Evolutionary conservation across 2,113 vertebrate genomes (phyloP), one percentile per base, ranked within the genome.

Genomic region (Entomyzon cyanotis): DNA sequence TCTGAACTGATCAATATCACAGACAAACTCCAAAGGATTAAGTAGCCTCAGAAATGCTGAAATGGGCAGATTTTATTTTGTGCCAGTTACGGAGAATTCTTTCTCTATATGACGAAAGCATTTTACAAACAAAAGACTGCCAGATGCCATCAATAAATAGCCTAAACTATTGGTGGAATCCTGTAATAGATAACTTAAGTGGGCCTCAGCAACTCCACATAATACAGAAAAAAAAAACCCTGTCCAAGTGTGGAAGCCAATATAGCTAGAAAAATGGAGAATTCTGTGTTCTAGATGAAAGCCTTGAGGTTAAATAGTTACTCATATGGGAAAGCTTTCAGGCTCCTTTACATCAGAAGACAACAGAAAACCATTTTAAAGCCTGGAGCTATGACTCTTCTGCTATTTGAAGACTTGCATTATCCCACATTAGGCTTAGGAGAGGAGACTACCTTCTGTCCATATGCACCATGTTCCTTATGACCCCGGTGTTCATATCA

Each of bases 251-350:
- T 75, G 18, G 41, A 87, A 82, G 37, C 21, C 2, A 6, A 12
- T 16, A n/a, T 15, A 81, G 37, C 33, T 86, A 35, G 87, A 79
- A 85, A 2, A 21, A 63, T 10, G 39, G 33, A 91, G 39, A 74
- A 47, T 70, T 89, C 56, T 77, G 0, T 35, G 30, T 35, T 49
- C 15, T 12, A 65, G n/a, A 53, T 1, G 0, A 84, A 83, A 89
- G 49, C 77, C 89, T 87, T 89, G 49, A 78, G 84, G 86, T 92
- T 78, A 89, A 92, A 88, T 84, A 84, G 33, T 89, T 94, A 70
- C 17, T 75, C 47, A 80, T 35, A 81, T 81, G 21, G 52, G 52
- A 95, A 89, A 90, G 56, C 33, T 52, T 80, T 90, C 42, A 15
- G 14, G 27, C 42, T 86, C 4, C 47, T 77, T 92, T 89, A 70